Percentiles rank a stretch among this genome's conserved stretches.
Conservation (phyloP, 2,888 invertebrate genomes). For the Stenichneumon culpator region DNA sequence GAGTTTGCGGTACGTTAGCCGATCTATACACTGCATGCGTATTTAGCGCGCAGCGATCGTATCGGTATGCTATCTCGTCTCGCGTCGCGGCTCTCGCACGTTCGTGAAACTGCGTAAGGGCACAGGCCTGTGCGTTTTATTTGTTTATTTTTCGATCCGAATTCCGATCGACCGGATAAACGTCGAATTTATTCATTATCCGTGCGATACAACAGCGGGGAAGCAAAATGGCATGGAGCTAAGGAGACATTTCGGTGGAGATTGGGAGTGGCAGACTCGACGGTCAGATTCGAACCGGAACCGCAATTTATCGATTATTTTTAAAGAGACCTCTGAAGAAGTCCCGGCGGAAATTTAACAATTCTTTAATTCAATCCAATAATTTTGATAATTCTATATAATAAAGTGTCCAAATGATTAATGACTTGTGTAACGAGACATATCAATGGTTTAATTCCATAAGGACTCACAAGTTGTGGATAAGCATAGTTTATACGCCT, state of each 20-base stretch:
- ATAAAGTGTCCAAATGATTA: too few species aligned
- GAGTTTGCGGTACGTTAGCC: conserved; percentile 16
- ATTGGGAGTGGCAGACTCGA: conserved; percentile 8
- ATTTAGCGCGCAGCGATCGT: conserved; percentile 48
- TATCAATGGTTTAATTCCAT: too few species aligned
- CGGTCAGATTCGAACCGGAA: not conserved
- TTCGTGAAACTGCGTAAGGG: conserved; percentile 26
- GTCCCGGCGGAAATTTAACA: too few species aligned
- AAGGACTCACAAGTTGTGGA: too few species aligned
- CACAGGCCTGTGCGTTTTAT: not conserved
- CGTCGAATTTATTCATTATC: conserved; percentile 59
- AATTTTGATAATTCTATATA: too few species aligned
- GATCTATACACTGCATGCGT: conserved; percentile 5
- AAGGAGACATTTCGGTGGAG: conserved; percentile 17
- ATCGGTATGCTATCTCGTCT: conserved; percentile 46
- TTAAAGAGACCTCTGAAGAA: not conserved
- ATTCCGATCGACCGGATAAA: conserved; percentile 48
- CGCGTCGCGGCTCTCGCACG: conserved; percentile 40
- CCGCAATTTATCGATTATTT: not conserved
- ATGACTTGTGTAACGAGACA: too few species aligned
- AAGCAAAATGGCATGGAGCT: not conserved
- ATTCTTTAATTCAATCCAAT: too few species aligned
- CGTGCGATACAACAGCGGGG: not conserved
- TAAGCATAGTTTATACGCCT: too few species aligned
- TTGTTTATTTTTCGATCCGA: conserved; percentile 23